Evolutionary conservation across 2,888 invertebrate genomes (phyloP).

Genomic region (Amblyjoppa fuscipennis): DNA sequence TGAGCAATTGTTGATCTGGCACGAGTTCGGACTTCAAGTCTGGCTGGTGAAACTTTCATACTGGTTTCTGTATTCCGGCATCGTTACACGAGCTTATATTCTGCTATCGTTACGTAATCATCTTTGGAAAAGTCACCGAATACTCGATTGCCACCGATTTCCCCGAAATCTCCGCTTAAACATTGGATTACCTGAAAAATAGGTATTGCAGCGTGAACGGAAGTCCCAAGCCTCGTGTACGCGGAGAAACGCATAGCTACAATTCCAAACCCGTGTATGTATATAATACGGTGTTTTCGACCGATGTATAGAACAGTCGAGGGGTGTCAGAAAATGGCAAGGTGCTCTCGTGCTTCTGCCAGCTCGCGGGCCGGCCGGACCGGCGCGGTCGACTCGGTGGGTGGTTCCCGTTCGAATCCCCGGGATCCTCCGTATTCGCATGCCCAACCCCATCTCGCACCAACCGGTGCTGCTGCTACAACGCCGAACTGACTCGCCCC

Average conservation of each 20-base stretch:
- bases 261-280: neutral
- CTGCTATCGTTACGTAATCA: neutral
- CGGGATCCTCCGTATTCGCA: constrained; percentile 88
- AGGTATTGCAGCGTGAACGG: neutral
- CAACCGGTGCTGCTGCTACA: constrained; percentile 64
- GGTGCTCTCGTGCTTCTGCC: constrained; percentile 70
- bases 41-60: neutral
- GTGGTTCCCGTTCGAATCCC: constrained; percentile 85
- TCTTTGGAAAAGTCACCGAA: neutral
- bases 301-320: constrained; percentile 49
- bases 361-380: constrained; percentile 82
- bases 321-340: constrained; percentile 79
- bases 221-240: neutral
- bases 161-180: neutral
- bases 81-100: neutral
- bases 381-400: constrained; percentile 85
- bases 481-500: constrained; percentile 55
- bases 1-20: neutral
- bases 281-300: constrained; percentile 37
- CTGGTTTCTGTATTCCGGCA: neutral
- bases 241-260: neutral
- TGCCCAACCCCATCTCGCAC: constrained; percentile 81
- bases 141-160: neutral
- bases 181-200: neutral
- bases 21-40: neutral